Conservation (phyloP, 2,113 vertebrate genomes). For the Heptranchias perlo region DNA sequence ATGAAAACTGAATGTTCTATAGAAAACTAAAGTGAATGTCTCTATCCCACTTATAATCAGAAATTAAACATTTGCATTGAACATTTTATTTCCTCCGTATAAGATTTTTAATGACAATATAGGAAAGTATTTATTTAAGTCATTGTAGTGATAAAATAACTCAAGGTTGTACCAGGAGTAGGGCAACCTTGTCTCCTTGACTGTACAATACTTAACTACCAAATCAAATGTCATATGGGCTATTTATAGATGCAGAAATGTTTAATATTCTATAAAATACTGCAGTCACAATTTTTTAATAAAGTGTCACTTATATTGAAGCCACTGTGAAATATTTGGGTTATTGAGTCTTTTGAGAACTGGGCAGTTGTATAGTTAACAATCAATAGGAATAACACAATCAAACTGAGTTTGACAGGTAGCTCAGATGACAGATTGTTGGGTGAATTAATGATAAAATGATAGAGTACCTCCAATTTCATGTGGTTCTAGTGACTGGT, state of each 20-base stretch:
- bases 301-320: constrained; percentile 17
- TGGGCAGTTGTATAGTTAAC: constrained; percentile 17
- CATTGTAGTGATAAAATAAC: background rate
- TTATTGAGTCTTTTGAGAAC: constrained; percentile 24
- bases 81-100: background rate
- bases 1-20: background rate
- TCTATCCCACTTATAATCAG: background rate
- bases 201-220: background rate
- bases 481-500: background rate
- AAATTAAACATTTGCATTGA: background rate
- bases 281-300: background rate
- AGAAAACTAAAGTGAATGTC: background rate
- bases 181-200: background rate
- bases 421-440: background rate
- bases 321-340: constrained; percentile 3
- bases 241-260: background rate
- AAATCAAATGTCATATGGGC: background rate
- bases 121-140: background rate
- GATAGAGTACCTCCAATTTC: background rate
- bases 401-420: background rate
- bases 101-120: background rate
- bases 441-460: constrained; percentile 11
- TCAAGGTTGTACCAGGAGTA: background rate
- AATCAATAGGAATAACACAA: background rate
- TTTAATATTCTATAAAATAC: background rate